Evolutionary conservation across 2,113 vertebrate species (phyloP).

Genomic region (Anoplopoma fimbria): DNA sequence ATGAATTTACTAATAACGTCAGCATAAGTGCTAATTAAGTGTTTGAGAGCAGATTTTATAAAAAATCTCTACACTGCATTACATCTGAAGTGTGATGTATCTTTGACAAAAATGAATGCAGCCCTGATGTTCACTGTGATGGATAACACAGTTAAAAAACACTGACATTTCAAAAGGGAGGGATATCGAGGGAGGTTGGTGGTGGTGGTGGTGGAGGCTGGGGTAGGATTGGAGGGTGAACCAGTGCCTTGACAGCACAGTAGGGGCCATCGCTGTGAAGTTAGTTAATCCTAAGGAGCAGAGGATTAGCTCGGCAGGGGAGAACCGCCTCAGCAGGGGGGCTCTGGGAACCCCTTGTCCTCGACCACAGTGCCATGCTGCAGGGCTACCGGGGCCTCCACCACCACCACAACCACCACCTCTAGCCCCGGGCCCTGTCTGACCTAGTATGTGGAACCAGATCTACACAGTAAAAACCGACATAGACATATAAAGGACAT

Average conservation of each 20-base stretch:
- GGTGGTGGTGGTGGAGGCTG: background rate
- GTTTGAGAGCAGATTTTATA: background rate
- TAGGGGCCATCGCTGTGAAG: slow-evolving; percentile 73
- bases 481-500: slow-evolving; percentile 29
- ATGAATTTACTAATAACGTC: background rate
- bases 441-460: slow-evolving; percentile 43
- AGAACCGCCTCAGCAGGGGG: too few relatives aligned
- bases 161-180: slow-evolving; percentile 21
- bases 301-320: slow-evolving; percentile 76
- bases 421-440: slow-evolving; percentile 40
- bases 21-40: background rate
- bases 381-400: background rate
- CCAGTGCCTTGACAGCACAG: slow-evolving; percentile 69
- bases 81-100: background rate
- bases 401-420: background rate
- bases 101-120: background rate
- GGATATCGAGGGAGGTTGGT: background rate
- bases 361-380: slow-evolving; percentile 37
- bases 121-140: background rate
- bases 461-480: background rate
- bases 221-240: slow-evolving; percentile 21
- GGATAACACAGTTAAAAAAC: slow-evolving; percentile 2
- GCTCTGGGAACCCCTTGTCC: slow-evolving; percentile 62
- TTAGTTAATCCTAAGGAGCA: slow-evolving; percentile 78
- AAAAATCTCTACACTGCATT: background rate